A percentile compares a stretch with the other conserved stretches of the same genome.
Conservation (phyloP, 2,888 invertebrate species). For the Bimastos eiseni region DNA sequence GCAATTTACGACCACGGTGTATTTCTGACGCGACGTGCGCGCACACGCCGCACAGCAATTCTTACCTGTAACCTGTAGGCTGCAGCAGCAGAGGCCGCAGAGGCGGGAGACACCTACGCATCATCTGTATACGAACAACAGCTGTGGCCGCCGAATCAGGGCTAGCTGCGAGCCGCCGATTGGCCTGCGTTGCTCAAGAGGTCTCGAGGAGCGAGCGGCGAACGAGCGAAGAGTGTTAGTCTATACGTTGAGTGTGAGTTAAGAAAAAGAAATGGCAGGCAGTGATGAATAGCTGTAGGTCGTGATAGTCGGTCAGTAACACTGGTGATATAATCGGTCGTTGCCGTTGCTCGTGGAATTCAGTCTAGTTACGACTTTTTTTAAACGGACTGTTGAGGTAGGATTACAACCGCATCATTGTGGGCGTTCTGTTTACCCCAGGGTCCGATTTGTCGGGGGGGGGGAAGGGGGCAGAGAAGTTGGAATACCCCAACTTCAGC, state of each 20-base stretch:
- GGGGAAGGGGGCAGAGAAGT: too few relatives aligned
- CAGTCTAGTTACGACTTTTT: background rate
- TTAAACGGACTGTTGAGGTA: too few relatives aligned
- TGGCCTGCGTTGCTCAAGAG: background rate
- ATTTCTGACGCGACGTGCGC: background rate
- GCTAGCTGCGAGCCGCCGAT: background rate
- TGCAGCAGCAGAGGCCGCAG: background rate
- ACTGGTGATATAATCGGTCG: background rate
- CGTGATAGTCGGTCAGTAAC: background rate
- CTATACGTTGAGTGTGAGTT: background rate
- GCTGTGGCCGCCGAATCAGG: background rate
- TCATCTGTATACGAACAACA: background rate
- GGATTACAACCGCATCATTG: too few relatives aligned
- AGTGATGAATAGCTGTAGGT: background rate
- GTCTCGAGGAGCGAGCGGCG: background rate
- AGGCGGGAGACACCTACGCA: background rate
- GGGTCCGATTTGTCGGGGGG: too few relatives aligned
- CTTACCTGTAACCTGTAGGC: conserved; percentile 9
- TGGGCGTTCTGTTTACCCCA: too few relatives aligned
- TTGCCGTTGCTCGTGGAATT: background rate
- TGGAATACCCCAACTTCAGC: too few relatives aligned
- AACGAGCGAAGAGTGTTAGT: too few relatives aligned
- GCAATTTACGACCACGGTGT: background rate
- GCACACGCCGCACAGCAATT: background rate
- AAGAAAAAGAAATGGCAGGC: background rate